These are phyloP conservation scores for Cistogaster globosa DNA, from an alignment of 2,888 invertebrate species.

Conservation along the genomic window DNA sequence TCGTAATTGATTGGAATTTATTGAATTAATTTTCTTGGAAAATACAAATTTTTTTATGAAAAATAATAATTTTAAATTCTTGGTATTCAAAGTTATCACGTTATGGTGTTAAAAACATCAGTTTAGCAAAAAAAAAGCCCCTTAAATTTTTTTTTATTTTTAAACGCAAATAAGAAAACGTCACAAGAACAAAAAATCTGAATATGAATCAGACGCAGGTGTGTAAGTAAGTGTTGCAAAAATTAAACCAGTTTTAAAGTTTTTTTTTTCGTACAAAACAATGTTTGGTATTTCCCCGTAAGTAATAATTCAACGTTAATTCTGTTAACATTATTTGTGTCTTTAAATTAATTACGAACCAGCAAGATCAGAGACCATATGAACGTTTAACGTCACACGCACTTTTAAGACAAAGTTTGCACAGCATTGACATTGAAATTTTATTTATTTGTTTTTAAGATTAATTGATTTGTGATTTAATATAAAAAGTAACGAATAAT, in stretches of 20 bases:
- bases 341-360: background rate
- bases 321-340: constrained; percentile 13
- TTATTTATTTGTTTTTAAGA: constrained; percentile 13
- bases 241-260: constrained; percentile 37
- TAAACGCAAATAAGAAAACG: constrained; percentile 34
- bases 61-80: constrained; percentile 5
- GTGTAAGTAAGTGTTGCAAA: background rate
- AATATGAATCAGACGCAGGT: constrained; percentile 13
- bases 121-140: constrained; percentile 40
- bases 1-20: background rate
- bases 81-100: background rate
- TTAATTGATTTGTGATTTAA: constrained; percentile 2
- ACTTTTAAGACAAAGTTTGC: constrained; percentile 24
- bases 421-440: constrained; percentile 47
- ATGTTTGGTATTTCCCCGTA: constrained; percentile 47
- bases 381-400: constrained; percentile 7
- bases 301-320: background rate
- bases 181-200: background rate
- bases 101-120: background rate
- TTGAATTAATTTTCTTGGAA: constrained; percentile 17
- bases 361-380: background rate
- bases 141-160: background rate
- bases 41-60: background rate
- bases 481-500: too few relatives aligned
- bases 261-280: background rate